Evolutionary conservation across 2,888 invertebrate species (phyloP), one percentile per base, ranked within the genome.

Genomic region (Didymodactylos carnosus): DNA sequence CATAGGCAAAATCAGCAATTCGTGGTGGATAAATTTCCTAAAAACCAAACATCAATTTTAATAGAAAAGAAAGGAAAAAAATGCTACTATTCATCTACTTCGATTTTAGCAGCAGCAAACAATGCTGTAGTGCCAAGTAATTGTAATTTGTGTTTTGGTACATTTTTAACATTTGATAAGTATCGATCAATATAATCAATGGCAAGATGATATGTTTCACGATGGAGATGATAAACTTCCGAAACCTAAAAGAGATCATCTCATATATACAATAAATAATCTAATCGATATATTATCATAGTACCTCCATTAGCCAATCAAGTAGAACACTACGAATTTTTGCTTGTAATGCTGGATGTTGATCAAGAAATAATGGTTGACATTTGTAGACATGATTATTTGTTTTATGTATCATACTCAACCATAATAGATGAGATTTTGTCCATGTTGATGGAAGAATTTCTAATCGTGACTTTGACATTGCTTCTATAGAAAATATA

Each of bases 1-100:
- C 94, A 84, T 92, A 94, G 0, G 95, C 92, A 85, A 97, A 94
- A 82, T 94, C 94, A 13, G 88, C 86, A 73, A 97, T 87, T 85
- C 94, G 94, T 0, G 98, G 97, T 70, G 98, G 97, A 85, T 97
- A 98, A 71, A 98, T 94, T 86, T 98, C 98, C 87, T 86, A 78
- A 5, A 80, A 78, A n/a, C n/a, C n/a, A 51, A 43, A 70, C 29
- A 76, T 40, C 41, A 27, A 19, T 29, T 46, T 27, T 3, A 14
- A n/a, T 4, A n/a, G 3, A 46, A 29, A 8, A 25, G 2, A 40
- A 39, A 11, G 13, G 13, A 23, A 19, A 25, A 74, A 74, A 25
- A 73, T 16, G 2, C n/a, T 6, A 19, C 41, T 25, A 8, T 10
- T 27, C n/a, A 77, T 79, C 77, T 75, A 85, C 85, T 82, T 98